phyloP scores from a whole-genome alignment of 2,888 invertebrate species.

The Thelaira solivaga region DNA sequence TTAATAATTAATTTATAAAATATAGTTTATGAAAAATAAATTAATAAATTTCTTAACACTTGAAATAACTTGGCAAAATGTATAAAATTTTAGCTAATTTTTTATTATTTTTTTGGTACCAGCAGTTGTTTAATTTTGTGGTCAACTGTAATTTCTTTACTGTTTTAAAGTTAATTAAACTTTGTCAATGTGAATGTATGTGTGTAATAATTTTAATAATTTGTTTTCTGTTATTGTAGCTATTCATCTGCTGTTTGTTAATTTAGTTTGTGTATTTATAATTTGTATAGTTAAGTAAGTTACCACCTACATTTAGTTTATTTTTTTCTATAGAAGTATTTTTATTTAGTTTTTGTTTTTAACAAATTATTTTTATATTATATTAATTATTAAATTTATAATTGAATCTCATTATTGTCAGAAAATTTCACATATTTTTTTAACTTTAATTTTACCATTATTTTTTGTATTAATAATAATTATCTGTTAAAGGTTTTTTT shows the following conservation, averaged over 20 bases:
- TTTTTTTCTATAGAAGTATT: constrained; percentile 2
- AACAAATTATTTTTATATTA: constrained; percentile 23
- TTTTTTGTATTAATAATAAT: background rate
- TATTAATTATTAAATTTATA: constrained; percentile 66
- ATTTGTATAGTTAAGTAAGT: background rate
- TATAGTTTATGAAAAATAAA: constrained; percentile 5
- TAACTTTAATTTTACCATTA: constrained; percentile 27
- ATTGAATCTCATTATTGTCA: constrained; percentile 76
- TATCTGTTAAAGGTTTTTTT: background rate
- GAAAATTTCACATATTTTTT: constrained; percentile 71
- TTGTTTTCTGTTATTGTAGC: constrained; percentile 25
- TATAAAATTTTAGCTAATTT: background rate
- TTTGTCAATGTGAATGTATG: constrained; percentile 37
- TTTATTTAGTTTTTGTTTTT: constrained; percentile 34
- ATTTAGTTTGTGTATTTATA: constrained; percentile 1
- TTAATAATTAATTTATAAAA: too few relatives aligned
- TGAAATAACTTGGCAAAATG: constrained; percentile 17
- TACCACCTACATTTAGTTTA: background rate
- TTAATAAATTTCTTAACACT: constrained; percentile 16
- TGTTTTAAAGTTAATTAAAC: constrained; percentile 39
- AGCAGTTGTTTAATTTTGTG: constrained; percentile 27
- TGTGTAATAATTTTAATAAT: constrained; percentile 30
- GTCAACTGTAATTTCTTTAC: constrained; percentile 21
- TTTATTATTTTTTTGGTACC: background rate
- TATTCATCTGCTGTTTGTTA: constrained; percentile 10